phyloP scores from a whole-genome alignment of 2,113 vertebrate genomes.

The Thalassoma bifasciatum region DNA sequence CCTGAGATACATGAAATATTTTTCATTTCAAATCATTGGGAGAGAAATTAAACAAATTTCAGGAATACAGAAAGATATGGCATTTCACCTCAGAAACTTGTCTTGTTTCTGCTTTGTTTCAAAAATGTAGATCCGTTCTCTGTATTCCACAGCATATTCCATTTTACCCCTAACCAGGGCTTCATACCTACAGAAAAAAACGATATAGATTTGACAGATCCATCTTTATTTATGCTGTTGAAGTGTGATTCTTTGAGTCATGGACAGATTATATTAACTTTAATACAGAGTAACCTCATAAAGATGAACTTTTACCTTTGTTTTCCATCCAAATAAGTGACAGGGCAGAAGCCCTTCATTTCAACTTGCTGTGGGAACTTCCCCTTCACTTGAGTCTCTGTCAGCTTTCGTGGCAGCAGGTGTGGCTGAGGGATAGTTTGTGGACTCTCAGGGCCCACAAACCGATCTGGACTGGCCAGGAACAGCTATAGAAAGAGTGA shows the following conservation, averaged over 20 bases:
- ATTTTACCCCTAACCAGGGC: constrained; percentile 87
- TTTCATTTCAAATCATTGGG: too few species aligned
- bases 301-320: constrained; percentile 83
- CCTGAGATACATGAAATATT: too few species aligned
- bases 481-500: constrained; percentile 84
- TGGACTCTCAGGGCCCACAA: constrained; percentile 87
- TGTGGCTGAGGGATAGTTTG: constrained; percentile 83
- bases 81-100: constrained; percentile 89
- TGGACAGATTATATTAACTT: too few species aligned
- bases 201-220: background rate
- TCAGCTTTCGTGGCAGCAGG: constrained; percentile 87
- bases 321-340: constrained; percentile 91
- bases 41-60: background rate
- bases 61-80: constrained; percentile 17
- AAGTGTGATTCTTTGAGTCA: background rate
- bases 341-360: constrained; percentile 93
- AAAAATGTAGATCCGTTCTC: constrained; percentile 87
- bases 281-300: too few species aligned
- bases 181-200: constrained; percentile 87
- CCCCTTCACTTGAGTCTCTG: constrained; percentile 83
- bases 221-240: too few species aligned
- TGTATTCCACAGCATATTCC: constrained; percentile 88
- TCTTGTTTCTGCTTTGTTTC: constrained; percentile 88
- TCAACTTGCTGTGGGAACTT: constrained; percentile 87
- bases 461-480: constrained; percentile 86